Evolutionary conservation across 1,140 invertebrate species (phyloP), one percentile per base, ranked within the genome.

Genomic region (Neoseiulus cucumeris): DNA sequence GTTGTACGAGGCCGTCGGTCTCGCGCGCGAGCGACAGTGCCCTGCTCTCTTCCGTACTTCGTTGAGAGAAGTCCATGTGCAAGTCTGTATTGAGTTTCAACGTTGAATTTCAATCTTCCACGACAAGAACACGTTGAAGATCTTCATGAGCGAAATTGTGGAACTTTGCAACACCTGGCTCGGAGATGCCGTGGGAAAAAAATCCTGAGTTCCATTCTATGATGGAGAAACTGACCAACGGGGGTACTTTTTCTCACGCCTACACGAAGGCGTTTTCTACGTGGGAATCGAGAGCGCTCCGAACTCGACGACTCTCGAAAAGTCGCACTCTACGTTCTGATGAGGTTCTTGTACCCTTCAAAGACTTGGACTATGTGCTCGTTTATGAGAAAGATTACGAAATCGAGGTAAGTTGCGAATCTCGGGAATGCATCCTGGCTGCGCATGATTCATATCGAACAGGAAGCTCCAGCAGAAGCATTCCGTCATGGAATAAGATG

Each of bases 331-430:
- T 25, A 33, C 14, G 22, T 4, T 25, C 51, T 2, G 51, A 59
- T 59, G 51, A 59, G 22, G 22, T 59, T 17, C 51, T 59, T 17
- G 51, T 59, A 25, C 51, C 51, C 25, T 59, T 59, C 33, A 25
- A 33, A 59, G 51, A 59, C 33, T 18, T 59, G 25, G 51, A 59
- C 22, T 59, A 59, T 9, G 51, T 59, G 25, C 51, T 59, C 14
- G 51, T 59, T 6, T 59, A 59, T 20, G 51, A 59, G 33, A 59
- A 59, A 25, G 51, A 59, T 20, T 59, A 20, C 22, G 51, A 59
- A 20, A 59, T 59, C 9, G 14, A 59, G 51, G 51, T 59, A 33
- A 59, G 51, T 25, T 22, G 4, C 45, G 33, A 39, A 9, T 39
- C n/a, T n/a, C n/a, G n/a, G n/a, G n/a, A n/a, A n/a, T n/a, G n/a